phyloP scores from a whole-genome alignment of 2,113 vertebrate species.

The Brienomyrus brachyistius region DNA sequence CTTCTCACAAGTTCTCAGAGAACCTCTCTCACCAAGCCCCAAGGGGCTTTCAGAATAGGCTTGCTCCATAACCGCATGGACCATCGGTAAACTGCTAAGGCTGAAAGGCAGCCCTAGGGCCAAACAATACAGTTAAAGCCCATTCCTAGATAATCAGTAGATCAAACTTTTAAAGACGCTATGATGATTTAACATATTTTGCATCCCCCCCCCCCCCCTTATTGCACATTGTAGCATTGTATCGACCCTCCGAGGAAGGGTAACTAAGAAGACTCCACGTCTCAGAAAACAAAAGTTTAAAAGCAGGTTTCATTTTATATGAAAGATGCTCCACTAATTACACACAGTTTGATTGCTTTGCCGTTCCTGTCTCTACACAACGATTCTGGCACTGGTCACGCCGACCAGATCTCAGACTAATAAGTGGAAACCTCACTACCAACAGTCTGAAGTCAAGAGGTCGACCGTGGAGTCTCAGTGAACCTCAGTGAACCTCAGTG shows the following conservation, averaged over 20 bases:
- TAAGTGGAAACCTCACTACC: neutral
- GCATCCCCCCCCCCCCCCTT: neutral
- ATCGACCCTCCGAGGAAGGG: neutral
- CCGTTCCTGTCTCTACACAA: neutral
- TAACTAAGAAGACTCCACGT: neutral
- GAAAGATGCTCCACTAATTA: neutral
- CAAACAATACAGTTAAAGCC: neutral
- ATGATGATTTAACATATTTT: neutral
- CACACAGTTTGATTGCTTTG: neutral
- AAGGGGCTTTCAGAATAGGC: neutral
- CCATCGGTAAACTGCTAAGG: neutral
- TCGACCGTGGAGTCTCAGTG: too few relatives aligned
- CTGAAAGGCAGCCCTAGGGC: neutral
- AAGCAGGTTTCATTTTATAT: neutral
- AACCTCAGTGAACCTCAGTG: neutral
- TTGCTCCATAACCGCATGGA: neutral
- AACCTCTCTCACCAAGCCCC: neutral
- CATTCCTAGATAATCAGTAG: neutral
- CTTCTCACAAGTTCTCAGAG: neutral
- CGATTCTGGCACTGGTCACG: neutral
- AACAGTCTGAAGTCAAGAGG: neutral
- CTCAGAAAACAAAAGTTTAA: neutral
- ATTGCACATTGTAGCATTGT: neutral
- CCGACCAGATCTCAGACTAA: neutral
- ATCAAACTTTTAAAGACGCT: neutral